Evolutionary conservation across 1,140 invertebrate genomes (phyloP).

Genomic region (Leptinotarsa undecemlineata): DNA sequence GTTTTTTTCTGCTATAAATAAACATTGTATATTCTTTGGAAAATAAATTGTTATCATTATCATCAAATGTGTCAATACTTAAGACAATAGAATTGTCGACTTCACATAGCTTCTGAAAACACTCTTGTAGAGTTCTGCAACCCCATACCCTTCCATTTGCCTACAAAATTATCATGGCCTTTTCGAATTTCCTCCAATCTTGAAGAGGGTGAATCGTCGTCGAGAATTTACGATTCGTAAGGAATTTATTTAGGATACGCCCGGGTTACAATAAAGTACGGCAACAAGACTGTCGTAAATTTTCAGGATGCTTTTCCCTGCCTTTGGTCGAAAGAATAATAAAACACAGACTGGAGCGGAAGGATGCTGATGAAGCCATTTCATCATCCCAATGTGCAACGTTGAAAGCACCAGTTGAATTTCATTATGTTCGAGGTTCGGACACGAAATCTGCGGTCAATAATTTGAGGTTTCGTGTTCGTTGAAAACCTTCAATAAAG

Average conservation of each 20-base stretch:
- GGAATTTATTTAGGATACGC: conserved; percentile 5
- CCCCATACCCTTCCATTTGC: not conserved
- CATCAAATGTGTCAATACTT: too few species aligned
- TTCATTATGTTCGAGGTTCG: not conserved
- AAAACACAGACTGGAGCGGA: not conserved
- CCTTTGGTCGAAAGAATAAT: not conserved
- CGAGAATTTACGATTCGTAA: not conserved
- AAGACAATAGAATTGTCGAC: too few species aligned
- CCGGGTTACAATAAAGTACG: conserved; percentile 4
- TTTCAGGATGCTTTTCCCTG: not conserved
- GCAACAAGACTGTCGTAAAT: conserved; percentile 2
- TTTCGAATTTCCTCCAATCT: not conserved
- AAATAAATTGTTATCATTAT: too few species aligned
- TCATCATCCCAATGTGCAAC: not conserved
- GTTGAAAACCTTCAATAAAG: too few species aligned
- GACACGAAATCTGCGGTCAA: too few species aligned
- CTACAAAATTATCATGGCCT: not conserved
- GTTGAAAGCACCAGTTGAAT: not conserved
- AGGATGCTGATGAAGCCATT: not conserved
- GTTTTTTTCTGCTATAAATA: too few species aligned
- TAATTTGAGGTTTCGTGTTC: too few species aligned
- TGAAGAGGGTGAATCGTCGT: not conserved
- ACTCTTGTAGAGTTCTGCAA: not conserved
- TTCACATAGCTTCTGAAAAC: not conserved
- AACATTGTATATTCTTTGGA: too few species aligned